A percentile compares a stretch with the other conserved stretches of the same genome.
Conservation (phyloP, 2,888 invertebrate genomes). For the Drosophila maculinotata region DNA sequence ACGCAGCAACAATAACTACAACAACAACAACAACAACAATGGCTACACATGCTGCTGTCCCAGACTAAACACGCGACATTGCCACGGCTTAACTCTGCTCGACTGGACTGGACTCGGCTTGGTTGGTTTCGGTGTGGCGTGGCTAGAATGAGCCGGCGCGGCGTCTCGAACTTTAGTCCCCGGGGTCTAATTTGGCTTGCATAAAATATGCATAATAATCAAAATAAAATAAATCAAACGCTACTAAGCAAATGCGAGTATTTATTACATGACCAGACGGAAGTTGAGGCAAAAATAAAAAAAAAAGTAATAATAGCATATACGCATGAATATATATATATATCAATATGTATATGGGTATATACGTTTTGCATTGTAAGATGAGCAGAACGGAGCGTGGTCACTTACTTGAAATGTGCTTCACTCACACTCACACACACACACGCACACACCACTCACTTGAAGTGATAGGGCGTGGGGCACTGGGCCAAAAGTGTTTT, state of each 20-base stretch:
- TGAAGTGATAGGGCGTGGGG: conserved; percentile 62
- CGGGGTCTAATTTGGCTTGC: conserved; percentile 65
- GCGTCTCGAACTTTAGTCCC: conserved; percentile 41
- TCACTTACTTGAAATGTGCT: conserved; percentile 58
- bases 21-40: conserved; percentile 54
- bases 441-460: conserved; percentile 24
- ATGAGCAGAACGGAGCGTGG: conserved; percentile 54
- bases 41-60: conserved; percentile 53
- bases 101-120: conserved; percentile 5
- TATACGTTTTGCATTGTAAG: conserved; percentile 40
- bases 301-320: neutral
- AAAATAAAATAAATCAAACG: conserved; percentile 79
- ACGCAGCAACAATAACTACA: conserved; percentile 19
- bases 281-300: conserved; percentile 19
- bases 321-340: conserved; percentile 1
- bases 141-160: conserved; percentile 34
- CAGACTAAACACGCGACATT: conserved; percentile 71
- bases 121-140: conserved; percentile 15
- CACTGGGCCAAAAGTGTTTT: conserved; percentile 67
- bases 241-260: conserved; percentile 59
- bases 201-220: conserved; percentile 80
- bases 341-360: conserved; percentile 4
- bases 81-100: conserved; percentile 39
- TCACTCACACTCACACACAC: conserved; percentile 32
- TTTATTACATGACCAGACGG: conserved; percentile 64